A percentile compares a stretch with the other conserved stretches of the same genome.
phyloP scores from a whole-genome alignment of 2,888 invertebrate species.

The Agrochola circellaris region DNA sequence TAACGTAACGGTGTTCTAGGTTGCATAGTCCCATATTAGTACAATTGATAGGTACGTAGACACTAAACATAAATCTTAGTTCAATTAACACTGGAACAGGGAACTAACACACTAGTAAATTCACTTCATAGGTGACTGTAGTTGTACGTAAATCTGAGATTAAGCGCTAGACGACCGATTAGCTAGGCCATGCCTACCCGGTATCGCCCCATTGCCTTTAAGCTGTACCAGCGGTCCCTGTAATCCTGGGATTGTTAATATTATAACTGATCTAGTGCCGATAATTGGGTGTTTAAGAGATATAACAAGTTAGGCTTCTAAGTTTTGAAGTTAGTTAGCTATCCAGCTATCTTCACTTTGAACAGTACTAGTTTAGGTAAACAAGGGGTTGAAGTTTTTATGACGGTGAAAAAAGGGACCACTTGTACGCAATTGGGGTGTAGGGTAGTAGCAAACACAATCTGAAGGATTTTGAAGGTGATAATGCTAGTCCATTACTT shows the following conservation, averaged over 20 bases:
- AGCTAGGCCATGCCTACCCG: conserved; percentile 46
- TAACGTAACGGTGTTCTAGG: conserved; percentile 1
- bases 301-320: conserved; percentile 31
- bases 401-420: not conserved
- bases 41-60: not conserved
- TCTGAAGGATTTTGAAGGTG: not conserved
- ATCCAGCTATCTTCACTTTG: not conserved
- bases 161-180: conserved; percentile 62
- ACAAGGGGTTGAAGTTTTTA: not conserved
- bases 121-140: conserved; percentile 40
- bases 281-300: conserved; percentile 54
- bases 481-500: not conserved
- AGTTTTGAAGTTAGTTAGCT: not conserved
- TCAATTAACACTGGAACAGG: conserved; percentile 48
- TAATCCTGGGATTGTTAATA: conserved; percentile 52
- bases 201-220: conserved; percentile 58
- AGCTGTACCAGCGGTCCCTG: conserved; percentile 39
- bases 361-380: not conserved
- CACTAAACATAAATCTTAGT: conserved; percentile 50
- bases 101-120: conserved; percentile 50
- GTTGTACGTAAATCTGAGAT: conserved; percentile 64
- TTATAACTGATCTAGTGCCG: conserved; percentile 46
- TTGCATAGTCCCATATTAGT: not conserved
- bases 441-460: not conserved
- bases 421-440: no score